Percentiles rank a stretch among this genome's conserved stretches.
phyloP scores from a whole-genome alignment of 2,113 vertebrate genomes.

The Dendropsophus ebraccatus region DNA sequence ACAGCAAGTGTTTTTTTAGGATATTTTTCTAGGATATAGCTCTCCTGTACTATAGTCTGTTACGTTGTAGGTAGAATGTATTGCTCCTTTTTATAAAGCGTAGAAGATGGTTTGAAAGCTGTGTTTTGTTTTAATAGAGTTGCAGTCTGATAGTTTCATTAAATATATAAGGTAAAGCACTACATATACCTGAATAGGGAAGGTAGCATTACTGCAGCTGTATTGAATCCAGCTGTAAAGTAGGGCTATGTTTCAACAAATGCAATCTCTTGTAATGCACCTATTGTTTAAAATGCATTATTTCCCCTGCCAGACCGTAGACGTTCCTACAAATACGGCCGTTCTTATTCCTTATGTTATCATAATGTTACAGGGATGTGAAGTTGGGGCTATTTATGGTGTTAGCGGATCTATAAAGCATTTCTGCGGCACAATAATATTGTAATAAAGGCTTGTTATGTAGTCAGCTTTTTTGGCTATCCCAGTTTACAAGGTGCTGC shows the following conservation, averaged over 20 bases:
- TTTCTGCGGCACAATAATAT: slow-evolving; percentile 11
- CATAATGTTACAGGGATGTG: slow-evolving; percentile 1
- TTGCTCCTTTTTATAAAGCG: neutral
- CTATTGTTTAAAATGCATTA: neutral
- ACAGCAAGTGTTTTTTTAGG: too few relatives aligned
- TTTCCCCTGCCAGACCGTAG: neutral
- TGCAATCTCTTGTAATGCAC: neutral
- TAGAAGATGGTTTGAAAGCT: neutral
- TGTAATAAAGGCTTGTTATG: slow-evolving; percentile 31
- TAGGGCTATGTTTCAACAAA: neutral
- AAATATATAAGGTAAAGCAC: neutral
- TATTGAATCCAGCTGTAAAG: neutral
- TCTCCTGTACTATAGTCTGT: too few relatives aligned
- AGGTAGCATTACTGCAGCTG: neutral
- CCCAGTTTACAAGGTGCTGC: slow-evolving; percentile 27
- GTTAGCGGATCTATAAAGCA: slow-evolving; percentile 21
- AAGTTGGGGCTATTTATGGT: slow-evolving; percentile 22
- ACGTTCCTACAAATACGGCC: neutral
- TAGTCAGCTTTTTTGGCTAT: slow-evolving; percentile 45
- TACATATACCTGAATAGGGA: neutral
- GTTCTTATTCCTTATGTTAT: neutral
- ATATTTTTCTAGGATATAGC: too few relatives aligned
- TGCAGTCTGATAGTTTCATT: neutral
- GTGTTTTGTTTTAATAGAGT: neutral
- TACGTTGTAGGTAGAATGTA: too few relatives aligned